Percentiles rank a stretch among this genome's conserved stretches.
These are phyloP conservation scores for Lissonota sp. DNA, from an alignment of 2,888 invertebrate genomes.

Conservation along the genomic window DNA sequence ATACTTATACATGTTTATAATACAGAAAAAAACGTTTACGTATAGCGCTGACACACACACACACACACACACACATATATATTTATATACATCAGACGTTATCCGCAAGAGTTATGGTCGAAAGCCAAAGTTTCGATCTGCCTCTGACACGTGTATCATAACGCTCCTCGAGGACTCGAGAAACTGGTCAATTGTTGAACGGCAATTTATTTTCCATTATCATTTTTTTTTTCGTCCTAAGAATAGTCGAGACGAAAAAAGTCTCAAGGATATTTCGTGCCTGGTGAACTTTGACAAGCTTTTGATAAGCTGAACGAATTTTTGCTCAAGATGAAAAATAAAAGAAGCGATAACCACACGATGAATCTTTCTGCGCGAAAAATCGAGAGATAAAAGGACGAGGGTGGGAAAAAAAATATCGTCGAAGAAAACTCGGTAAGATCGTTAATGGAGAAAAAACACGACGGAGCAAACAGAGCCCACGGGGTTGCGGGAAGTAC, in stretches of 20 bases:
- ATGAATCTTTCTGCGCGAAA: not conserved
- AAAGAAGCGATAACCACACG: constrained; percentile 6
- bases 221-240: not conserved
- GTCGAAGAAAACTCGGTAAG: not conserved
- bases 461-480: constrained; percentile 47
- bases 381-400: constrained; percentile 13
- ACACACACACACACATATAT: too few species aligned
- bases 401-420: constrained; percentile 18
- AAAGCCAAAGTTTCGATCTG: constrained; percentile 55
- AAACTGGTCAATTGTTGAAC: constrained; percentile 25
- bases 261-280: not conserved
- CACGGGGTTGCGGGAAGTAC: constrained; percentile 33
- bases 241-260: constrained; percentile 8
- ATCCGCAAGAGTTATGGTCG: constrained; percentile 47
- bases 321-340: constrained; percentile 29
- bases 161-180: not conserved
- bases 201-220: not conserved
- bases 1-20: not conserved
- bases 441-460: constrained; percentile 58
- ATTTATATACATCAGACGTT: not conserved
- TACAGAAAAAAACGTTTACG: not conserved
- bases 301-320: constrained; percentile 34
- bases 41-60: not conserved
- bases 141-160: constrained; percentile 55
- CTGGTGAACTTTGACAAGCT: constrained; percentile 6